phyloP scores from a whole-genome alignment of 2,888 invertebrate genomes.

The Stenodera caucasica region DNA sequence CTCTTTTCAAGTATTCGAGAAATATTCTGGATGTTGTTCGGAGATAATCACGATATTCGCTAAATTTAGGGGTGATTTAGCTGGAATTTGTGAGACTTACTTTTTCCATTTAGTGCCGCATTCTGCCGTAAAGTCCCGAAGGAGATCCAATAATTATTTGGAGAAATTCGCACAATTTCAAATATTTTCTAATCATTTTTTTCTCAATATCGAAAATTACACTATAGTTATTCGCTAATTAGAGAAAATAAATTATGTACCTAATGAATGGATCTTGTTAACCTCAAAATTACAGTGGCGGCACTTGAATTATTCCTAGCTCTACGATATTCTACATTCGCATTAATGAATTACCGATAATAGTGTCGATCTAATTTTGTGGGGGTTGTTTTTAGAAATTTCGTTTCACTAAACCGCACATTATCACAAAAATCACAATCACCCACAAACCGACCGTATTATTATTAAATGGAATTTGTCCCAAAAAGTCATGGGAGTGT shows the following conservation, averaged over 20 bases:
- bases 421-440: neutral
- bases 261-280: too few relatives aligned
- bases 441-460: slow-evolving; percentile 32
- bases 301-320: too few relatives aligned
- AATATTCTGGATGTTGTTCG: too few relatives aligned
- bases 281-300: too few relatives aligned
- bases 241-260: neutral
- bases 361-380: too few relatives aligned
- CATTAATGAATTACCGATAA: too few relatives aligned
- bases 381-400: too few relatives aligned
- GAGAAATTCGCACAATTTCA: neutral
- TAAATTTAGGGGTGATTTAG: neutral
- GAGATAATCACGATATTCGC: neutral
- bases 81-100: slow-evolving; percentile 11
- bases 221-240: too few relatives aligned
- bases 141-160: neutral
- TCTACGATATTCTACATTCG: too few relatives aligned
- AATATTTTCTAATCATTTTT: slow-evolving; percentile 9
- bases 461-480: slow-evolving; percentile 11
- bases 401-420: too few relatives aligned
- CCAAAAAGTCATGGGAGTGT: slow-evolving; percentile 28
- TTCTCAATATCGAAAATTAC: neutral
- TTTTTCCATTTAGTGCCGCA: slow-evolving; percentile 22
- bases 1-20: neutral
- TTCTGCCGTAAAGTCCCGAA: slow-evolving; percentile 8